Percentiles rank a stretch among this genome's conserved stretches.
phyloP scores from a whole-genome alignment of 92 coral and sea anemone species.

The Zoanthus solanderi region DNA sequence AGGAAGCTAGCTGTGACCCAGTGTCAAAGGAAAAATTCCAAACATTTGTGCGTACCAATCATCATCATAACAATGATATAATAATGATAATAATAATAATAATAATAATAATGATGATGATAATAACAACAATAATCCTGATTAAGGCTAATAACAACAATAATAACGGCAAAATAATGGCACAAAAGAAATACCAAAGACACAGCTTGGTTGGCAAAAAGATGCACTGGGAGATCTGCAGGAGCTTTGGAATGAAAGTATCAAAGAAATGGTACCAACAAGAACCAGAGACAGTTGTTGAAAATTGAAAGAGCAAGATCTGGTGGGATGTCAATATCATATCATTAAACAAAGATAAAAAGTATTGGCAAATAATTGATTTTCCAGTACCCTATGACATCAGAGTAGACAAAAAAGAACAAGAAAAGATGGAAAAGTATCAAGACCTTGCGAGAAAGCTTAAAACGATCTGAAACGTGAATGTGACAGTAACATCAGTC shows the following conservation, averaged over 20 bases:
- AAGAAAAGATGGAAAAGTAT: conserved; percentile 42
- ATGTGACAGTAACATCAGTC: conserved; percentile 9
- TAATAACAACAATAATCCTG: background rate
- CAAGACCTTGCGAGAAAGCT: conserved; percentile 43
- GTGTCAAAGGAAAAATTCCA: too few relatives aligned
- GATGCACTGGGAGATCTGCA: too few relatives aligned
- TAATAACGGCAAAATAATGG: too few relatives aligned
- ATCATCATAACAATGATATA: background rate
- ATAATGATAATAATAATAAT: background rate
- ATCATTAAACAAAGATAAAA: conserved; percentile 12
- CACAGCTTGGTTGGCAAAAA: too few relatives aligned
- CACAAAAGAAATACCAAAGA: too few relatives aligned
- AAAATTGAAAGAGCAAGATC: conserved; percentile 20
- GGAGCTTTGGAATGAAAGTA: too few relatives aligned
- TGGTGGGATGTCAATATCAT: conserved; percentile 40
- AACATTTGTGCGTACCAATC: too few relatives aligned
- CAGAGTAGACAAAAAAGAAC: conserved; percentile 47
- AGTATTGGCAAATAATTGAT: conserved; percentile 22
- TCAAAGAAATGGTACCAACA: too few relatives aligned
- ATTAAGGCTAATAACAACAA: too few relatives aligned
- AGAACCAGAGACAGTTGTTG: background rate
- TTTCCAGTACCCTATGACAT: conserved; percentile 49
- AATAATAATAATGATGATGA: too few relatives aligned
- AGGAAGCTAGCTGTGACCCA: too few relatives aligned
- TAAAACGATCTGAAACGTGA: conserved; percentile 6